Evolutionary conservation across 2,888 invertebrate species (phyloP).

Genomic region (Cecidostiba fungosa): DNA sequence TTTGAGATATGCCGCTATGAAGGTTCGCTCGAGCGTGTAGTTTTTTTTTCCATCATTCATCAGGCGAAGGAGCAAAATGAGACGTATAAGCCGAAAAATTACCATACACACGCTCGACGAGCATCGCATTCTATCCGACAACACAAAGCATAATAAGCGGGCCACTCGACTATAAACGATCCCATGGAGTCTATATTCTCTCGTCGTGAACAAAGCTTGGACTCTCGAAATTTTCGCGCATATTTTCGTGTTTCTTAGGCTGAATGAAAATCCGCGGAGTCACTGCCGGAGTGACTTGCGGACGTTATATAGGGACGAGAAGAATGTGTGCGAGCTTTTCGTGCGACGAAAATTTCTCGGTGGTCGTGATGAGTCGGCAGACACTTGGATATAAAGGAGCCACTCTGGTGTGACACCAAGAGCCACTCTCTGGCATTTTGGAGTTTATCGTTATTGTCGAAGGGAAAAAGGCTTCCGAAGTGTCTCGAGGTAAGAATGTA

Average conservation of each 20-base stretch:
- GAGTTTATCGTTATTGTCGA: neutral
- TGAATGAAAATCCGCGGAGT: neutral
- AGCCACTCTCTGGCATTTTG: neutral
- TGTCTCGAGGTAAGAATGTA: neutral
- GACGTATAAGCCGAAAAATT: neutral
- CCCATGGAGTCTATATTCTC: neutral
- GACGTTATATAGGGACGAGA: no score
- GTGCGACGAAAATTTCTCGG: slow-evolving; percentile 20
- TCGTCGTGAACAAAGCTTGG: neutral
- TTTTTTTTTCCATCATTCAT: neutral
- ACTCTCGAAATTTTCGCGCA: neutral
- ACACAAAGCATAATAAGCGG: neutral
- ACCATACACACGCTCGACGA: neutral
- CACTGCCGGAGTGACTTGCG: neutral
- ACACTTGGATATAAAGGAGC: neutral
- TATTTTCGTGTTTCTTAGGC: neutral
- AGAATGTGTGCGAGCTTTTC: slow-evolving; percentile 4
- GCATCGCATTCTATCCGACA: no score
- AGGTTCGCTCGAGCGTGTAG: neutral
- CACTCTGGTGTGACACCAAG: neutral
- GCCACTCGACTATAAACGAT: neutral
- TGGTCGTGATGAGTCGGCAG: slow-evolving; percentile 40
- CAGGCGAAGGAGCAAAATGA: neutral
- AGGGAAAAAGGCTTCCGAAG: neutral
- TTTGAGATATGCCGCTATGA: neutral